Base-by-base conservation (phyloP, 2,797 vertebrate species). In the Hypotaenidia okinawae region DNA sequence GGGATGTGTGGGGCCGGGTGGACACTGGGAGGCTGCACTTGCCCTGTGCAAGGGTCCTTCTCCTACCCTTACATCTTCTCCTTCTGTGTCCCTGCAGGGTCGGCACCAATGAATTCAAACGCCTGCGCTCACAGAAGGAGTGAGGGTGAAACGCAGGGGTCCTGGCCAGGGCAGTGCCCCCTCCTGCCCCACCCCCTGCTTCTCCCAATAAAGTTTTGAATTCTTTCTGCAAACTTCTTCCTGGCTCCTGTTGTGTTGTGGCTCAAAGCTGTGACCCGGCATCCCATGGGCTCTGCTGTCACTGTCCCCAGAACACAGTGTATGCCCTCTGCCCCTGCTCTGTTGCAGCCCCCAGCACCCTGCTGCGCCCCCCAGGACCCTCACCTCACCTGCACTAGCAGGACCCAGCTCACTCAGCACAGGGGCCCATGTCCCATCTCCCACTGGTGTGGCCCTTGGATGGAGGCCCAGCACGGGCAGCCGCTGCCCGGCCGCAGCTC, bases 61-160 rank as follows among this genome's bases (percentile, higher is more conserved):
- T 27, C 21, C 16, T 35, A n/a, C 23, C 4, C 22, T 62, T 6
- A 55, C 0, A 1, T n/a, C 14, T 58, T 35, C 35, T 35, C 12
- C 28, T 13, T 37, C 33, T 33, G 8, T 54, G 41, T 80, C 43
- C 25, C 58, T 0, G 0, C 66, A 86, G 94, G 32, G 76, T 92
- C 0, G 86, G 88, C 32, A 25, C 0, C 49, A 90, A 92, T 0
- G 0, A 5, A 14, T 96, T 95, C 95, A 54, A 4, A 2, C 92
- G 80, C 13, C 24, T 63, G 61, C 0, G 0, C 0, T 0, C 0
- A 0, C 10, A 0, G 1, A 8, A 2, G 12, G 41, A 76, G 17
- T 77, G 63, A 92, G 7, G 2, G 14, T 5, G 8, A 25, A 51
- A 13, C 0, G 0, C 0, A 2, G 9, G 1, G 3, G 1, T 2